phyloP scores from a whole-genome alignment of 1,140 invertebrate species.

The Phocides pigmalion region DNA sequence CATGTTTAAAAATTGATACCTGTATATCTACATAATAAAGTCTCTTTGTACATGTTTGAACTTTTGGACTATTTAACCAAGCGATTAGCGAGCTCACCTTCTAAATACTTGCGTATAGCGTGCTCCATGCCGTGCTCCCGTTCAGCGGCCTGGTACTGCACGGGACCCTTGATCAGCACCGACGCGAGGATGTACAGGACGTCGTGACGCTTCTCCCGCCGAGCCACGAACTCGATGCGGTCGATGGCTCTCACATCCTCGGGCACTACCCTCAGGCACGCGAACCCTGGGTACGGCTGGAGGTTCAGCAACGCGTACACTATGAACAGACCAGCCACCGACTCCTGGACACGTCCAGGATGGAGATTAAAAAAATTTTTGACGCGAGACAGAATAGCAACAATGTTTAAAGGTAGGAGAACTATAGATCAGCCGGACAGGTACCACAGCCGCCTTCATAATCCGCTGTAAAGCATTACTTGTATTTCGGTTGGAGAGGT shows the following conservation, averaged over 20 bases:
- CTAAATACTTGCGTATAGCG: conserved; percentile 57
- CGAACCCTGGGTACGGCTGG: conserved; percentile 60
- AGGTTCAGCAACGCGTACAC: conserved; percentile 59
- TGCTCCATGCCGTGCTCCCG: conserved; percentile 66
- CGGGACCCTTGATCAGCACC: conserved; percentile 51
- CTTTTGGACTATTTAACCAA: too few species aligned
- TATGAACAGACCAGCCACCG: conserved; percentile 60
- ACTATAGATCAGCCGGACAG: too few species aligned
- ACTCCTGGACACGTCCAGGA: conserved; percentile 47
- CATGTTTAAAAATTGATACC: too few species aligned
- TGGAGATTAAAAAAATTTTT: neutral
- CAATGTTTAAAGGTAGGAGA: too few species aligned
- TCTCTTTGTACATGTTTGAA: too few species aligned
- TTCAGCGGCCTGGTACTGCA: conserved; percentile 52
- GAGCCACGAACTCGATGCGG: conserved; percentile 51
- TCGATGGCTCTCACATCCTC: conserved; percentile 55
- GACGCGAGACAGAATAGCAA: too few species aligned
- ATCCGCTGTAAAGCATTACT: too few species aligned
- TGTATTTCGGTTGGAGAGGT: too few species aligned
- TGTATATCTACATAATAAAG: too few species aligned
- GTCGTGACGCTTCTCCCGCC: conserved; percentile 52
- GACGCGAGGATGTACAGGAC: conserved; percentile 62
- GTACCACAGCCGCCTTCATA: too few species aligned
- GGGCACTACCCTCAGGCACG: conserved; percentile 49
- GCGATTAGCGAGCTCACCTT: too few species aligned